Conservation (phyloP, 2,797 vertebrate genomes). For the Phataginus tricuspis region DNA sequence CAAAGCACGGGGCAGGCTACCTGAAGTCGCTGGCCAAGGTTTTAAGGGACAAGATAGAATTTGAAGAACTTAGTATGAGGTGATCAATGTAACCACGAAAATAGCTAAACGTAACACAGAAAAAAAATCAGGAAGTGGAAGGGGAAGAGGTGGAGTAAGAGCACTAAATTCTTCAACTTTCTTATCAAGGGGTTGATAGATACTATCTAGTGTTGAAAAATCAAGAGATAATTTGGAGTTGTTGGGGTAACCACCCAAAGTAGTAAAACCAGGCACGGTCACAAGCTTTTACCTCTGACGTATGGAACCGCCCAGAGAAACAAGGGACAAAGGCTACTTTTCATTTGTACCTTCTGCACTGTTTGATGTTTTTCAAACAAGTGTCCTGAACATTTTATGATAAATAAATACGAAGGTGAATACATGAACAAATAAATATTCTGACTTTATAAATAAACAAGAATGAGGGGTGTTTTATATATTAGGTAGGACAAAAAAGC, state of each 20-base stretch:
- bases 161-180: background rate
- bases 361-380: background rate
- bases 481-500: background rate
- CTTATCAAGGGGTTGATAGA: background rate
- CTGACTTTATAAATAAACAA: background rate
- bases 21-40: background rate
- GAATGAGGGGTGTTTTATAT: background rate
- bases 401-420: background rate
- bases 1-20: background rate
- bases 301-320: background rate
- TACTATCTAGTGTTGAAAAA: background rate
- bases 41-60: background rate
- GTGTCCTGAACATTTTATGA: background rate
- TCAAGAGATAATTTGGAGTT: slow-evolving; percentile 12
- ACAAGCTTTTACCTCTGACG: background rate
- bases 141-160: background rate
- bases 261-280: background rate
- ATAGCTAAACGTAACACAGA: background rate
- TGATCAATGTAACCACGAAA: background rate
- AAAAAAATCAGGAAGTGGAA: background rate
- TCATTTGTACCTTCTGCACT: background rate
- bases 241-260: background rate
- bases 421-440: background rate
- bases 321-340: background rate
- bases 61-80: background rate